Evolutionary conservation across 1,140 invertebrate species (phyloP).

Genomic region (Drosophila arawakana): DNA sequence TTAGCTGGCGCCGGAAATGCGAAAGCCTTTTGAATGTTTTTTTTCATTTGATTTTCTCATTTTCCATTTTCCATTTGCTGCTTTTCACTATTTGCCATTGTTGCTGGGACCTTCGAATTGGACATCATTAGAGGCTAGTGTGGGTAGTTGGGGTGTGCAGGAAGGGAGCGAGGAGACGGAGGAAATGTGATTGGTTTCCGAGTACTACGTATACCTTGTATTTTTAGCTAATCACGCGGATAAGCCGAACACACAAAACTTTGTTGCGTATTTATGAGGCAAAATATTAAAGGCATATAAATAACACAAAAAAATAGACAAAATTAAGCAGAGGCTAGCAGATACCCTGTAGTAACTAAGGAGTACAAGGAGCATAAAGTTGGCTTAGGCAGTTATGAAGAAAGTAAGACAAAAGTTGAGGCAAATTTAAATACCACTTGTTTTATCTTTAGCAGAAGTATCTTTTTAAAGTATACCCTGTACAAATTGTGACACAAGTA

Average conservation of each 20-base stretch:
- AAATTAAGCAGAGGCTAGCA: neutral
- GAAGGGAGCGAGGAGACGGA: neutral
- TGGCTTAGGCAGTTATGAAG: too few species aligned
- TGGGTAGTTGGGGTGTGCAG: neutral
- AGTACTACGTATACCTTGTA: conserved; percentile 40
- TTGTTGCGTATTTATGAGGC: conserved; percentile 29
- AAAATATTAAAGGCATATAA: conserved; percentile 47
- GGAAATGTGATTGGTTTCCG: conserved; percentile 21
- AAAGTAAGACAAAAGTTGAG: too few species aligned
- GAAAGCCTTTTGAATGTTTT: conserved; percentile 57
- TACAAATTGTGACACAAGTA: too few species aligned
- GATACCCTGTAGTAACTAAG: conserved; percentile 23
- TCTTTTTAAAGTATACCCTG: too few species aligned
- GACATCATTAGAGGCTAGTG: conserved; percentile 16
- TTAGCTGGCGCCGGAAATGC: conserved; percentile 79
- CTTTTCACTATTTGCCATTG: conserved; percentile 15
- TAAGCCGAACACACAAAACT: conserved; percentile 50
- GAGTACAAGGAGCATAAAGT: neutral
- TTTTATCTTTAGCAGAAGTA: too few species aligned
- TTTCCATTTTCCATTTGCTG: conserved; percentile 20
- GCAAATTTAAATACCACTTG: too few species aligned
- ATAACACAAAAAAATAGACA: conserved; percentile 24
- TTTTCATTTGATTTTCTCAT: conserved; percentile 1
- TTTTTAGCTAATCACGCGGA: conserved; percentile 75
- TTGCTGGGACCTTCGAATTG: conserved; percentile 23